phyloP scores from a whole-genome alignment of 2,113 vertebrate genomes.

The Rhagologus leucostigma region DNA sequence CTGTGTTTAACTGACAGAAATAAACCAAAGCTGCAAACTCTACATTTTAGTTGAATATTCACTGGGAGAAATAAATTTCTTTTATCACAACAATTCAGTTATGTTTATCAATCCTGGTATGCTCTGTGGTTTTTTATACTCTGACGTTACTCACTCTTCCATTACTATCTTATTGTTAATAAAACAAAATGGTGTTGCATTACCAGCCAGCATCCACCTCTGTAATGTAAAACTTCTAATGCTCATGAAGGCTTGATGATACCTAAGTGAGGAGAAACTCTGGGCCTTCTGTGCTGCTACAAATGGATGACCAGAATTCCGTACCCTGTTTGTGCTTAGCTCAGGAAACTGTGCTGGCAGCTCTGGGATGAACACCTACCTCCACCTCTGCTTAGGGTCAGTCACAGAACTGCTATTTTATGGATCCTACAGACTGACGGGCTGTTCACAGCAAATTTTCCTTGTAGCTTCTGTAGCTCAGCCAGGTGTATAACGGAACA shows the following conservation, averaged over 20 bases:
- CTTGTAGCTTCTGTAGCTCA: not conserved
- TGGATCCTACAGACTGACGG: not conserved
- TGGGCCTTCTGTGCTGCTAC: not conserved
- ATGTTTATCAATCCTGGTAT: not conserved
- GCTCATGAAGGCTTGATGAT: not conserved
- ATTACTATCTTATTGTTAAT: conserved; percentile 11
- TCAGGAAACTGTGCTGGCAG: not conserved
- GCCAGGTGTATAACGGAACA: not conserved
- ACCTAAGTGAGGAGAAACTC: not conserved
- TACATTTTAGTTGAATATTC: not conserved
- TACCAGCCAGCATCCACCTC: not conserved
- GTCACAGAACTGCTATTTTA: not conserved
- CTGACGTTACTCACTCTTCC: not conserved
- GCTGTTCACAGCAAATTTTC: not conserved
- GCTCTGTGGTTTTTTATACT: not conserved
- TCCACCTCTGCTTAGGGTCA: not conserved
- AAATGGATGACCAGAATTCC: not conserved
- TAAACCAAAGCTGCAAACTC: not conserved
- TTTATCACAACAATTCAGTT: conserved; percentile 1
- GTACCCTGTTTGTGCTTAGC: not conserved
- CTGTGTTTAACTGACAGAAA: conserved; percentile 4
- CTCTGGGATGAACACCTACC: not conserved
- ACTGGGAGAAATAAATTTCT: not conserved
- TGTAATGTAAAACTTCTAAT: not conserved
- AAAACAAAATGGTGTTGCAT: not conserved